Base-by-base conservation (phyloP, 2,888 invertebrate species). In the Gymnoscelis rufifasciata region DNA sequence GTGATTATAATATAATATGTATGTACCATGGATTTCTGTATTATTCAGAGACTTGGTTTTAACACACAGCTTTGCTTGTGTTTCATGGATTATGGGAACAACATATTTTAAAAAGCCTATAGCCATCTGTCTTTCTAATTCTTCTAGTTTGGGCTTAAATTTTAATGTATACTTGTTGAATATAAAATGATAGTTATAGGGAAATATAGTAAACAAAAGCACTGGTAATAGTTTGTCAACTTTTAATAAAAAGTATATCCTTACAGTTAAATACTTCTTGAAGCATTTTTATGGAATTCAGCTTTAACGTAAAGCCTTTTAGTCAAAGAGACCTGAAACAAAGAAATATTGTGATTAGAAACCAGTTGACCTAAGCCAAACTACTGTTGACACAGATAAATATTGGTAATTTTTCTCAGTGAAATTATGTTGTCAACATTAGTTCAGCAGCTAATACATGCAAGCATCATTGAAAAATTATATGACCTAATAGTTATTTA, bases 281-380 rank as follows among this genome's bases (percentile, higher is more conserved):
- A 78, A 84, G 79, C 81, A 76, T 30, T 70, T 71, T 62, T 71
- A 65, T 83, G 86, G 83, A 86, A 87, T 81, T 71, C 66, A 74
- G 78, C 81, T 78, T 78, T 71, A 64, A 65, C 63, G 68, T 72
- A 79, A 78, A 83, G 82, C 83, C 76, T 79, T 76, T 91, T 92
- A 93, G 83, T 94, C 94, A 71, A 94, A 94, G 68, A 94, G 92
- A 90, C 94, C 92, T 92, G 90, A 71, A 90, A 90, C 82, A 89
- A 81, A 64, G 68, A 79, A 66, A 60, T 28, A 33, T 23, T 15
- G 39, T 2, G 2, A 24, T 14, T 23, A 29, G 30, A 8, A 13
- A 3, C 3, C 19, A 19, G 19, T 2, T 35, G 6, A n/a, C 7
- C 0, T 6, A 7, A 33, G 2, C 7, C 10, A 11, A 3, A n/a